Base-by-base conservation (phyloP, 92 coral and sea anemone species). In the Epizoanthus illoricatus region DNA sequence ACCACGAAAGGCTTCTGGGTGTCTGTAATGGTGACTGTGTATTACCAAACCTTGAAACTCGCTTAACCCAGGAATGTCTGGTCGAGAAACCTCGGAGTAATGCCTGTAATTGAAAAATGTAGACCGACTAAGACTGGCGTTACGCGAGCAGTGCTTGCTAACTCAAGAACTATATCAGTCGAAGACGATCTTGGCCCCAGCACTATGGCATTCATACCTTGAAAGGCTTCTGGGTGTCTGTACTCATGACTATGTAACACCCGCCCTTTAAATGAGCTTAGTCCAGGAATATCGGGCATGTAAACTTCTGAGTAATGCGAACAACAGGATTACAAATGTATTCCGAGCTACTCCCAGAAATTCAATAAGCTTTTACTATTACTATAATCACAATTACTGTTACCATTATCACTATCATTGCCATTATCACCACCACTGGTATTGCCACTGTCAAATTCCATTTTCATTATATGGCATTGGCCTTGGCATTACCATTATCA, bases 11-110 rank as follows among this genome's bases (percentile, higher is more conserved):
- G 41, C 65, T 10, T 89, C 92, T 58, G 97, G 97, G 64, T 65
- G 84, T 6, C 97, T 80, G 83, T 95, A 95, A 55, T 79, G 70
- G 78, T 92, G 90, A 83, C 98, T 95, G 88, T 95, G 98, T 80
- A 89, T 83, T 5, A 92, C 86, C 5, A 54, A 84, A 16, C 98
- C 98, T 79, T 90, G 91, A 86, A 95, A 95, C 49, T 74, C 69
- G 33, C 86, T 83, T 20, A 95, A 62, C 23, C 98, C 98, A 55
- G 89, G 91, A 45, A 95, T 85, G 18, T 83, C 79, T 43, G 98
- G 98, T 33, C 72, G 60, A 16, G 68, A 71, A 6, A 92, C 93
- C 16, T 83, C 92, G 65, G 91, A 89, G 61, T 83, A 94, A 84
- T 94, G 97, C 40, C 98, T 94, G 88, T 23, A 87, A 90, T 4